Conservation (phyloP, 1,140 invertebrate genomes). For the Yoshiicerus persimilis region DNA sequence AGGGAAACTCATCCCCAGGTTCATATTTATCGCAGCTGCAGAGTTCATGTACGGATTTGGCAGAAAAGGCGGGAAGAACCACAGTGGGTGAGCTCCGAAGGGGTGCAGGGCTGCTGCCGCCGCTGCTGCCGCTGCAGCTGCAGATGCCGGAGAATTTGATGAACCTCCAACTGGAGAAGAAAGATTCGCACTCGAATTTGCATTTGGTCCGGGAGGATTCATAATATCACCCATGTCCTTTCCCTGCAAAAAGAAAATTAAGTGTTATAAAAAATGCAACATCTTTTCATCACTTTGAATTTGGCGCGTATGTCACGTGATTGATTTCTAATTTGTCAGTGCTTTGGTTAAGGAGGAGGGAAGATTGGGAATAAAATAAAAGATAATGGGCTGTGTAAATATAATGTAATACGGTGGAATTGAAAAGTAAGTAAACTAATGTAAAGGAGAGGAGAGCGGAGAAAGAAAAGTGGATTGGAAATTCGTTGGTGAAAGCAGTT, state of each 20-base stretch:
- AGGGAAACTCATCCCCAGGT: slow-evolving; percentile 9
- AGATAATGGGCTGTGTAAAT: background rate
- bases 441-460: background rate
- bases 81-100: slow-evolving; percentile 43
- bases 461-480: background rate
- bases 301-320: background rate
- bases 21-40: slow-evolving; percentile 40
- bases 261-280: background rate
- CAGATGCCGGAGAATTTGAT: slow-evolving; percentile 6
- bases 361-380: background rate
- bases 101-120: slow-evolving; percentile 31
- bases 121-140: slow-evolving; percentile 34
- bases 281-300: background rate
- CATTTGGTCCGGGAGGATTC: background rate
- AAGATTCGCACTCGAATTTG: background rate
- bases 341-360: background rate
- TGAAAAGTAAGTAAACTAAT: background rate
- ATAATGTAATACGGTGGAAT: background rate
- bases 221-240: slow-evolving; percentile 5
- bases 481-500: background rate
- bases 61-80: slow-evolving; percentile 49
- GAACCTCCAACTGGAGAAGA: background rate
- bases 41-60: slow-evolving; percentile 48
- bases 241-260: background rate
- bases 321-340: background rate